These are phyloP conservation scores for Vombatus ursinus DNA, from an alignment of 2,113 vertebrate species.

Conservation along the genomic window DNA sequence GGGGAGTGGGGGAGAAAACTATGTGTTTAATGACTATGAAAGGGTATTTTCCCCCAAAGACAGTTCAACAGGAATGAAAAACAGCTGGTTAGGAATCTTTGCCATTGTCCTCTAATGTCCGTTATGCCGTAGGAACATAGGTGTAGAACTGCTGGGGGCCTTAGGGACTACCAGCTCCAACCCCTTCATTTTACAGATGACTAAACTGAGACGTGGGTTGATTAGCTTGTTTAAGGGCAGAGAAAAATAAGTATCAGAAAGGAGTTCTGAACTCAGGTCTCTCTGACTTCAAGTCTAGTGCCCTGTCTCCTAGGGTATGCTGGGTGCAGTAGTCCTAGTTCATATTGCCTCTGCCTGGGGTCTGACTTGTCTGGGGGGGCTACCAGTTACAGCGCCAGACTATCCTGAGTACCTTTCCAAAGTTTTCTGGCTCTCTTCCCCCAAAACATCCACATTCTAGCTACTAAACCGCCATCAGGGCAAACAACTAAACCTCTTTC, in stretches of 20 bases:
- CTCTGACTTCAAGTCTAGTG: neutral
- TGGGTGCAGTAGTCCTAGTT: neutral
- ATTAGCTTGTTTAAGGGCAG: neutral
- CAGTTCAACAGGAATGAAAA: neutral
- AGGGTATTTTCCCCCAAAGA: neutral
- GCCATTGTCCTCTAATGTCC: neutral
- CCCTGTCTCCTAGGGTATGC: neutral
- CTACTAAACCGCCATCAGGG: neutral
- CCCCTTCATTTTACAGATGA: neutral
- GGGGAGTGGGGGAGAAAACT: neutral
- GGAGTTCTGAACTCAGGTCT: neutral
- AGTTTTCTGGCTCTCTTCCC: neutral
- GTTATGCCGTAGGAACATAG: neutral
- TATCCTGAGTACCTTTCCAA: neutral
- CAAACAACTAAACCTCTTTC: neutral
- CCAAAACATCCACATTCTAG: neutral
- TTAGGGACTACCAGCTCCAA: neutral
- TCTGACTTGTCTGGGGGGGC: neutral
- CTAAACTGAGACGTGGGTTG: neutral
- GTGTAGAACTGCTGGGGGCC: neutral
- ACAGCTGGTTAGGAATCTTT: neutral
- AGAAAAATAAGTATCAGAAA: neutral
- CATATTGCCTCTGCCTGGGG: neutral
- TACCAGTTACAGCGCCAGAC: neutral
- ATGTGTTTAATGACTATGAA: constrained; percentile 7